Conservation (phyloP, 2,888 invertebrate genomes). For the Tetranychus piercei region DNA sequence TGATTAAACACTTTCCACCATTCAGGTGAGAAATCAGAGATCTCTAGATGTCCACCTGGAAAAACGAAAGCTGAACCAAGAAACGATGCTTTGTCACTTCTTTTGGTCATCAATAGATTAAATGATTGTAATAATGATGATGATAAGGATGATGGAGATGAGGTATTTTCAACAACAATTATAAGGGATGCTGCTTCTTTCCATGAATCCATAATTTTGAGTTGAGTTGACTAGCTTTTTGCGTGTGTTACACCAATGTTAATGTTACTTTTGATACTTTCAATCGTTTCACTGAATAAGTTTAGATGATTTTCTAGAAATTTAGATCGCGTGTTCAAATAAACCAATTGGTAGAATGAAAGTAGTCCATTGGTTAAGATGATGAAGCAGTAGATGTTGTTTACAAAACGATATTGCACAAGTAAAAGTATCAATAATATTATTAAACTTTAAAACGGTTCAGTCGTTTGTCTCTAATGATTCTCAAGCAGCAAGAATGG, state of each 20-base stretch:
- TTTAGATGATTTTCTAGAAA: too few relatives aligned
- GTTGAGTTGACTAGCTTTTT: background rate
- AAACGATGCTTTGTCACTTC: slow-evolving; percentile 48
- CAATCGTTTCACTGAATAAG: too few relatives aligned
- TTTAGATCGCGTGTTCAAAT: too few relatives aligned
- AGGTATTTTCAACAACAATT: slow-evolving; percentile 22
- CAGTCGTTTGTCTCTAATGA: too few relatives aligned
- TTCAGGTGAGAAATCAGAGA: slow-evolving; percentile 45
- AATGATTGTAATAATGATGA: slow-evolving; percentile 24
- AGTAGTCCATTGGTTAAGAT: slow-evolving; percentile 6
- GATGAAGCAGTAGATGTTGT: too few relatives aligned
- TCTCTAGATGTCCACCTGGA: slow-evolving; percentile 58
- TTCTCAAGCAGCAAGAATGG: too few relatives aligned
- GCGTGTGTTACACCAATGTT: background rate
- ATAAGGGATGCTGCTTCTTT: slow-evolving; percentile 27
- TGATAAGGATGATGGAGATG: slow-evolving; percentile 24
- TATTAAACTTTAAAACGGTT: too few relatives aligned
- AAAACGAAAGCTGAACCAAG: slow-evolving; percentile 63
- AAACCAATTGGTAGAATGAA: slow-evolving; percentile 9
- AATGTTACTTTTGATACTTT: too few relatives aligned
- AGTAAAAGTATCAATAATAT: too few relatives aligned
- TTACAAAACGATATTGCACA: too few relatives aligned
- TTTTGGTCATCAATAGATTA: slow-evolving; percentile 35
- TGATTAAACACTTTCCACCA: slow-evolving; percentile 49
- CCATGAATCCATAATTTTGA: slow-evolving; percentile 26